Evolutionary conservation across 2,113 vertebrate species (phyloP).

Genomic region (Ifrita kowaldi): DNA sequence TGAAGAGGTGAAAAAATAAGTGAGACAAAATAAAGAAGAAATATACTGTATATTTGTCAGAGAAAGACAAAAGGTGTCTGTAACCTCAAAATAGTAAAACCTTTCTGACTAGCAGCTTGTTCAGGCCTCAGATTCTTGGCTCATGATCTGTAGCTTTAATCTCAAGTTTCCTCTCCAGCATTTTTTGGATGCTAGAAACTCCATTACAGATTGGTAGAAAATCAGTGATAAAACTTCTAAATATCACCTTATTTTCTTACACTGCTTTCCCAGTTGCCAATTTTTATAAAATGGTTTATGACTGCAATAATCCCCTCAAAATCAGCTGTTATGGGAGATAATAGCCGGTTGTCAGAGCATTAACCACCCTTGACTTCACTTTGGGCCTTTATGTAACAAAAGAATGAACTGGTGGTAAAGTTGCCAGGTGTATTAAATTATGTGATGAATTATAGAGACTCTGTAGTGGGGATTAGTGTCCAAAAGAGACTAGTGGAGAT

Average conservation of each 20-base stretch:
- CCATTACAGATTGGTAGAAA: constrained; percentile 37
- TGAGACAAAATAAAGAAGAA: not conserved
- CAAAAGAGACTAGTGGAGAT: constrained; percentile 56
- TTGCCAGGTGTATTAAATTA: constrained; percentile 76
- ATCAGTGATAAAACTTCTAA: constrained; percentile 43
- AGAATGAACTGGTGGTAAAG: constrained; percentile 60
- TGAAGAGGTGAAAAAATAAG: not conserved
- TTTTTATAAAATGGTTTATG: constrained; percentile 67
- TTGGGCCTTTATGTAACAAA: constrained; percentile 69
- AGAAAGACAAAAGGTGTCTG: not conserved
- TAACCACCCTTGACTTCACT: constrained; percentile 69
- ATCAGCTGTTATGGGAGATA: constrained; percentile 68
- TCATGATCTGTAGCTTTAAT: not conserved
- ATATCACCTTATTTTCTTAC: constrained; percentile 59
- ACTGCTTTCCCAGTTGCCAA: constrained; percentile 51
- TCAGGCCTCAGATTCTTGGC: not conserved
- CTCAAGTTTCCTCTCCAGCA: constrained; percentile 12
- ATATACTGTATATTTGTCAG: not conserved
- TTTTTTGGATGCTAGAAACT: constrained; percentile 31
- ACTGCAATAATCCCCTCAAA: constrained; percentile 66
- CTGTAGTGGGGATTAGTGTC: constrained; percentile 62
- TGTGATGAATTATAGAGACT: constrained; percentile 64
- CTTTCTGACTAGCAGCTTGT: not conserved
- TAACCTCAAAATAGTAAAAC: not conserved
- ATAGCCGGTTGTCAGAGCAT: constrained; percentile 69